Evolutionary conservation across 2,797 vertebrate genomes (phyloP).

Genomic region (Enoplosus armatus): DNA sequence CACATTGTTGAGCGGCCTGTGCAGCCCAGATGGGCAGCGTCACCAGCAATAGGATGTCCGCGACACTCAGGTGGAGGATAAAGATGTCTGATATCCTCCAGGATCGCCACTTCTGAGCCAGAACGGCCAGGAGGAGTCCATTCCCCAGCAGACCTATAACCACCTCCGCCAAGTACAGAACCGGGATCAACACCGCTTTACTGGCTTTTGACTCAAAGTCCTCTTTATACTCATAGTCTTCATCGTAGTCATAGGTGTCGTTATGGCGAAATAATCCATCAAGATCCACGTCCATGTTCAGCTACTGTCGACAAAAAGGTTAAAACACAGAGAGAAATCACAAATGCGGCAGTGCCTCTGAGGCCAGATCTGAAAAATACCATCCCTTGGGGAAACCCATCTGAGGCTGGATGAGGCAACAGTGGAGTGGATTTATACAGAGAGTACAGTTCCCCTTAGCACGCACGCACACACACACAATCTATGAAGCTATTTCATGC

Average conservation of each 20-base stretch:
- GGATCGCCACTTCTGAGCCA: conserved; percentile 69
- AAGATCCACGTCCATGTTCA: conserved; percentile 25
- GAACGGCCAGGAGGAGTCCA: conserved; percentile 72
- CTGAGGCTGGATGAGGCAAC: conserved; percentile 69
- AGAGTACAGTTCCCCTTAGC: conserved; percentile 39
- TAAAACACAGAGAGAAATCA: neutral
- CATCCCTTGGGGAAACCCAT: neutral
- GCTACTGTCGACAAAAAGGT: conserved; percentile 31
- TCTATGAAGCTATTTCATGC: neutral
- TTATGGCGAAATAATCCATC: conserved; percentile 73
- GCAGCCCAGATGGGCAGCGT: conserved; percentile 87
- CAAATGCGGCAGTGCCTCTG: conserved; percentile 6
- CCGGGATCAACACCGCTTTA: conserved; percentile 63
- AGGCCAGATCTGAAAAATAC: neutral
- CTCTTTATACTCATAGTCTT: conserved; percentile 51
- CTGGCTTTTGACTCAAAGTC: neutral
- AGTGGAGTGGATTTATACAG: neutral
- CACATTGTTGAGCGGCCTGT: conserved; percentile 50
- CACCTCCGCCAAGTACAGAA: conserved; percentile 80
- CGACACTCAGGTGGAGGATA: conserved; percentile 82
- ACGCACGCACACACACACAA: neutral
- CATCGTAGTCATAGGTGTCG: conserved; percentile 42
- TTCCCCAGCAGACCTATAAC: conserved; percentile 86
- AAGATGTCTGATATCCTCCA: conserved; percentile 87
- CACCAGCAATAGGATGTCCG: conserved; percentile 85